Base-by-base conservation (phyloP, 2,113 vertebrate genomes). In the Acanthochromis polyacanthus region DNA sequence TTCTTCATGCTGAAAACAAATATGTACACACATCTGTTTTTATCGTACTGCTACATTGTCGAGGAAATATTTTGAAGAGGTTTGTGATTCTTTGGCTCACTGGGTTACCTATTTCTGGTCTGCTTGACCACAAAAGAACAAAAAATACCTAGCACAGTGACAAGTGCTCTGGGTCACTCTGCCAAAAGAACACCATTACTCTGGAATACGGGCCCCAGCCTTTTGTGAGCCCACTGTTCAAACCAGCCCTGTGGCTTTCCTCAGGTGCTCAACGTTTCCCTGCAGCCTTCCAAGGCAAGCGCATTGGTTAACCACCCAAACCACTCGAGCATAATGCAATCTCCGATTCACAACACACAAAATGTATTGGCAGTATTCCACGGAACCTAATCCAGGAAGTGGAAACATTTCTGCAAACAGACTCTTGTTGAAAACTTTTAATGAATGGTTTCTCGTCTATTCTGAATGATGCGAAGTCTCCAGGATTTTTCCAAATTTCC, bases 251-350 rank as follows among this genome's bases (percentile, higher is more conserved):
- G 89, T 65, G 91, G 90, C 86, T 89, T 93, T 87, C 79, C 90
- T 91, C 82, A 86, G 89, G 90, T 91, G 90, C 89, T 91, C 87
- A 82, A 67, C 72, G 74, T 90, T 91, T 90, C 89, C 90, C 82
- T 80, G 80, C 71, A 78, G 88, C 78, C 60, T 74, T 91, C 82
- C 85, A 90, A 90, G 84, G 79, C 85, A 87, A 90, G 87, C 89
- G 75, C 52, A 72, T 87, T 68, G 88, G 93, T 93, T 93, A 93
- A 93, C 90, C 92, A 88, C 86, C 80, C 73, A 81, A 91, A 91
- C 89, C 91, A 83, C 91, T 89, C 77, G 40, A 85, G 88, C 88
- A 90, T 87, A 91, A 84, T 88, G 88, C 87, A 89, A 91, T 90
- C 84, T 88, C 87, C 88, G 36, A 90, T 78, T 90, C 88, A 82